Evolutionary conservation across 2,113 vertebrate species (phyloP).

Genomic region (Clupea harengus): DNA sequence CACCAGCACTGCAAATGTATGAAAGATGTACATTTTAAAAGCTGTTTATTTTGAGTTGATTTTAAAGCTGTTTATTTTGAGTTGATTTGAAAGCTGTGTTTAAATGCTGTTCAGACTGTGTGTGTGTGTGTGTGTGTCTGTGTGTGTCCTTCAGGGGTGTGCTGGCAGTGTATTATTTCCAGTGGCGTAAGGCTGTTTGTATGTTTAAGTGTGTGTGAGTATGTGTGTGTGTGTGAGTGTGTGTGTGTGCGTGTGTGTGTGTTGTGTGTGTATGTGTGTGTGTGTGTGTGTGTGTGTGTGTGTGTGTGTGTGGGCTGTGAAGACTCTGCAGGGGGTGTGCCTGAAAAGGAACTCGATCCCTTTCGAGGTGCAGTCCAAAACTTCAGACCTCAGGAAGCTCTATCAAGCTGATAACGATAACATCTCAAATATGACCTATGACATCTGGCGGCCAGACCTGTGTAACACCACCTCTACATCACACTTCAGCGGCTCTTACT

Average conservation of each 20-base stretch:
- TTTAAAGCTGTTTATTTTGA: background rate
- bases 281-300: background rate
- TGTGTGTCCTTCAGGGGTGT: background rate
- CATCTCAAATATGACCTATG: background rate
- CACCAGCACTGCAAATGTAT: background rate
- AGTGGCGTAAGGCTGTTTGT: background rate
- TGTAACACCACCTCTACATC: no score
- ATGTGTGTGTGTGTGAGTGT: background rate
- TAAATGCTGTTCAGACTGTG: background rate
- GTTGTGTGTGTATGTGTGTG: background rate
- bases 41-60: background rate
- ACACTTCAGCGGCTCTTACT: no score
- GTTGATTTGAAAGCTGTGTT: background rate
- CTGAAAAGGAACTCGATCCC: background rate
- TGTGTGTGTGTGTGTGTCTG: background rate
- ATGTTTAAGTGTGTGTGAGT: background rate
- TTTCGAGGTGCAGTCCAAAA: background rate
- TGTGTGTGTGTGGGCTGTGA: background rate
- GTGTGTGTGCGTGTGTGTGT: background rate
- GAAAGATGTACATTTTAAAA: background rate
- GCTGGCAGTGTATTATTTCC: background rate
- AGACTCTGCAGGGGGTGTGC: background rate
- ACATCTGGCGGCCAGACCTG: no score
- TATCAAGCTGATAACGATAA: background rate
- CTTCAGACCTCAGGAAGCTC: background rate